A percentile compares a stretch with the other conserved stretches of the same genome.
Conservation (phyloP, 2,888 invertebrate species). For the Prenolepis imparis region DNA sequence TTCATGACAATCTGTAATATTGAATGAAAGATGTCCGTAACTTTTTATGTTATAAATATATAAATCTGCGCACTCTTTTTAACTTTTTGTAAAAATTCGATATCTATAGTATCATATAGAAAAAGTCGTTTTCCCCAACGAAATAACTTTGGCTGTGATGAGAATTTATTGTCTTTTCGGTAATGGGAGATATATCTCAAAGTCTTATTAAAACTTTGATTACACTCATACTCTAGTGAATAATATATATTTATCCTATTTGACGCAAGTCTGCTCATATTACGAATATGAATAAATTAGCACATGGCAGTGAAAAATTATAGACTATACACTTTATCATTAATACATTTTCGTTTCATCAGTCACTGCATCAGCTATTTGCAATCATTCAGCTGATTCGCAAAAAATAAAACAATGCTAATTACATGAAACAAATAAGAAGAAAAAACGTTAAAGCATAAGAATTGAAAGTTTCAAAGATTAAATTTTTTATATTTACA, state of each 20-base stretch:
- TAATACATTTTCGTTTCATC: conserved; percentile 36
- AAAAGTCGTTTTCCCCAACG: conserved; percentile 13
- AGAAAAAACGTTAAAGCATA: background rate
- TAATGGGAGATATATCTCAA: conserved; percentile 20
- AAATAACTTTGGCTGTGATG: conserved; percentile 33
- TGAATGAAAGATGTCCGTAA: conserved; percentile 8
- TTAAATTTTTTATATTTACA: conserved; percentile 30
- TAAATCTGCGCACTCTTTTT: conserved; percentile 12
- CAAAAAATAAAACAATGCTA: conserved; percentile 13
- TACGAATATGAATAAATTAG: conserved; percentile 57
- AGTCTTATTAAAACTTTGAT: conserved; percentile 42
- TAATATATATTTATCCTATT: conserved; percentile 38
- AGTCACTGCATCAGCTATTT: conserved; percentile 41
- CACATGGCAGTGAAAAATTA: conserved; percentile 76
- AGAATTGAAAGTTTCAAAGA: background rate
- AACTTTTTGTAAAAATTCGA: conserved; percentile 6
- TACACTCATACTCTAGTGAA: conserved; percentile 47
- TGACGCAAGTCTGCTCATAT: conserved; percentile 8
- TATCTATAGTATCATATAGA: conserved; percentile 17
- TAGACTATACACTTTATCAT: conserved; percentile 53
- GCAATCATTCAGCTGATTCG: background rate
- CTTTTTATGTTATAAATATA: conserved; percentile 31
- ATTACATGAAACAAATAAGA: conserved; percentile 6
- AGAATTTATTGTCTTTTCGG: conserved; percentile 50
- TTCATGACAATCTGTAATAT: conserved; percentile 1